Base-by-base conservation (phyloP, 2,888 invertebrate species). In the Nesidiocoris tenuis region DNA sequence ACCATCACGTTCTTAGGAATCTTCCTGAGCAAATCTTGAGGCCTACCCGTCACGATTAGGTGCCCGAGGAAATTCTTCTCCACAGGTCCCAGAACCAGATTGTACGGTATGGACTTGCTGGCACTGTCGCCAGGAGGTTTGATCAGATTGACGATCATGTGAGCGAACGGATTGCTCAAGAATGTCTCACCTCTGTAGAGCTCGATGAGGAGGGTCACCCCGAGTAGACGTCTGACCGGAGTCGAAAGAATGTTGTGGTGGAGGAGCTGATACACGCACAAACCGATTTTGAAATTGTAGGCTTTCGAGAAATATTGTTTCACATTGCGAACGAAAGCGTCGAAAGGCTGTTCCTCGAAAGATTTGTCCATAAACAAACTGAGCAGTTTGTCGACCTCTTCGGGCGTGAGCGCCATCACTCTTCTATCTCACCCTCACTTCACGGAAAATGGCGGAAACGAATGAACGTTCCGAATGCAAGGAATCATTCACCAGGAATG, bases 201-300 rank as follows among this genome's bases (percentile, higher is more conserved):
- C 81, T 92, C 91, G 83, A 89, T 88, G 16, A 93, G 84, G 61
- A 92, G 83, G 65, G 88, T 89, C 24, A 91, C 86, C 23, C 90
- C 90, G 54, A 88, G 88, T 78, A 93, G 83, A 79, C 90, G 86
- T 82, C 92, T 92, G 76, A 88, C 86, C 61, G 88, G 86, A 78
- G 88, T 87, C 1, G 89, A 87, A 55, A 91, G 82, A n/a, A 93
- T 83, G 82, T 91, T 91, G 77, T 92, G 90, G 80, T 39, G 39
- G 3, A 75, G 61, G n/a, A 66, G 67, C 57, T 66, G 25, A 12
- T 70, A 70, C 21, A 70, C 70, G 24, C 70, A 70, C 22, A 70
- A 12, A 17, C 70, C 70, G 19, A 70, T 61, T 59, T 70, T 70
- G 70, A 59, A 70, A 70, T 70, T 70, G 24, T 70, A 70, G 17